Percentiles rank a stretch among this genome's conserved stretches.
These are phyloP conservation scores for Cololabis saira DNA, from an alignment of 2,113 vertebrate genomes.

Conservation along the genomic window DNA sequence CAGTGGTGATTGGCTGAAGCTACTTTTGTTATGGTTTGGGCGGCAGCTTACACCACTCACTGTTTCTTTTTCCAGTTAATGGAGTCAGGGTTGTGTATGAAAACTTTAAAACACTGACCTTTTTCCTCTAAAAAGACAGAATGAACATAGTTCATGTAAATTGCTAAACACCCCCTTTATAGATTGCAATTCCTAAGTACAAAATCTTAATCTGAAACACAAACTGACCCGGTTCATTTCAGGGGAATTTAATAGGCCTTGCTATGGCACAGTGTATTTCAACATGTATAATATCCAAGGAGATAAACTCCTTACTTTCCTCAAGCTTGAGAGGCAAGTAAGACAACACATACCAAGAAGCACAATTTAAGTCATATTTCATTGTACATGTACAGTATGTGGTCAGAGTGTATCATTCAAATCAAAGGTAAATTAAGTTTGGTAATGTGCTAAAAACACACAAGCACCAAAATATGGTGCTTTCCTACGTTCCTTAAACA, in stretches of 20 bases:
- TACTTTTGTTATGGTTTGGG: too few relatives aligned
- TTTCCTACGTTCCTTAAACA: slow-evolving; percentile 49
- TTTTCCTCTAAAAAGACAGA: too few relatives aligned
- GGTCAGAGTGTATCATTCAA: slow-evolving; percentile 50
- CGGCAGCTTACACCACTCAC: too few relatives aligned
- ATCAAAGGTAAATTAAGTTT: slow-evolving; percentile 27
- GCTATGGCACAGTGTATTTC: slow-evolving; percentile 85
- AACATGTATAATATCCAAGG: slow-evolving; percentile 76
- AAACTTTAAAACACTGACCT: too few relatives aligned
- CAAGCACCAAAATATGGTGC: slow-evolving; percentile 50
- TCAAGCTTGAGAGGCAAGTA: slow-evolving; percentile 31
- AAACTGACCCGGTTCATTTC: slow-evolving; percentile 23
- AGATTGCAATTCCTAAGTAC: background rate
- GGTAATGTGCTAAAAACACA: slow-evolving; percentile 47
- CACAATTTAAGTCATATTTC: slow-evolving; percentile 43
- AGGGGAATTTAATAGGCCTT: slow-evolving; percentile 82
- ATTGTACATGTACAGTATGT: slow-evolving; percentile 32
- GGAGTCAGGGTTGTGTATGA: too few relatives aligned
- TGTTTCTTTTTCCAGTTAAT: too few relatives aligned
- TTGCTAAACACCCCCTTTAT: too few relatives aligned
- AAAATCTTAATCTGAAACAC: slow-evolving; percentile 8
- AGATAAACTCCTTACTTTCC: slow-evolving; percentile 29
- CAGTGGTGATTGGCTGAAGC: too few relatives aligned
- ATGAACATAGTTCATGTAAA: too few relatives aligned
- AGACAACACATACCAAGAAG: slow-evolving; percentile 49